phyloP scores from a whole-genome alignment of 2,888 invertebrate genomes.

The Tholera decimalis region DNA sequence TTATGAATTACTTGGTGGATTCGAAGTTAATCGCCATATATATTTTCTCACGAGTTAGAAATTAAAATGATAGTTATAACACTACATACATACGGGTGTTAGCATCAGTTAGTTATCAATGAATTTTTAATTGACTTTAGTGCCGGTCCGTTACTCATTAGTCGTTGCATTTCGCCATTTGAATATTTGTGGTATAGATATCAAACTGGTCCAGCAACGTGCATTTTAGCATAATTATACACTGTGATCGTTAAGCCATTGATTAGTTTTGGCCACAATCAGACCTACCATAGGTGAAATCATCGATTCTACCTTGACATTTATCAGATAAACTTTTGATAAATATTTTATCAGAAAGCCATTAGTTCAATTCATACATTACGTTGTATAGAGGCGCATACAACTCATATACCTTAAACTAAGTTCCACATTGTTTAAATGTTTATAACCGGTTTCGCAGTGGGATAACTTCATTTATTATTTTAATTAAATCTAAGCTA shows the following conservation, averaged over 20 bases:
- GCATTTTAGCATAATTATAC: slow-evolving; percentile 3
- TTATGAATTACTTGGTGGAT: background rate
- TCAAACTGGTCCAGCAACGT: slow-evolving; percentile 28
- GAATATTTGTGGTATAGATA: background rate
- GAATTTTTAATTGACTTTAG: slow-evolving; percentile 5
- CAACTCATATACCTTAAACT: slow-evolving; percentile 1
- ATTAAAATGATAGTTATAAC: background rate
- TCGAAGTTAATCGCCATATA: background rate
- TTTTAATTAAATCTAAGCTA: slow-evolving; percentile 35
- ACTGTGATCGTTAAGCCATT: background rate
- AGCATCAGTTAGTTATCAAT: slow-evolving; percentile 4
- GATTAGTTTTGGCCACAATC: slow-evolving; percentile 23
- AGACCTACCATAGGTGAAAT: slow-evolving; percentile 31
- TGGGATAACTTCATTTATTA: slow-evolving; percentile 70
- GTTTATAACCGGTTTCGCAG: slow-evolving; percentile 73
- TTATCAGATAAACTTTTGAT: slow-evolving; percentile 51
- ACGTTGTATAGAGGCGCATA: slow-evolving; percentile 8
- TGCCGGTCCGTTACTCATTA: background rate
- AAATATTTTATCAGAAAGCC: slow-evolving; percentile 32
- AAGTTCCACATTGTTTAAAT: slow-evolving; percentile 79
- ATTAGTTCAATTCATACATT: slow-evolving; percentile 39
- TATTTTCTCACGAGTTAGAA: slow-evolving; percentile 1
- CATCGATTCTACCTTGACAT: slow-evolving; percentile 41
- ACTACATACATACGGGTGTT: background rate
- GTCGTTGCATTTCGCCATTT: background rate